phyloP scores from a whole-genome alignment of 2,113 vertebrate species.

The Trogon surrucura region DNA sequence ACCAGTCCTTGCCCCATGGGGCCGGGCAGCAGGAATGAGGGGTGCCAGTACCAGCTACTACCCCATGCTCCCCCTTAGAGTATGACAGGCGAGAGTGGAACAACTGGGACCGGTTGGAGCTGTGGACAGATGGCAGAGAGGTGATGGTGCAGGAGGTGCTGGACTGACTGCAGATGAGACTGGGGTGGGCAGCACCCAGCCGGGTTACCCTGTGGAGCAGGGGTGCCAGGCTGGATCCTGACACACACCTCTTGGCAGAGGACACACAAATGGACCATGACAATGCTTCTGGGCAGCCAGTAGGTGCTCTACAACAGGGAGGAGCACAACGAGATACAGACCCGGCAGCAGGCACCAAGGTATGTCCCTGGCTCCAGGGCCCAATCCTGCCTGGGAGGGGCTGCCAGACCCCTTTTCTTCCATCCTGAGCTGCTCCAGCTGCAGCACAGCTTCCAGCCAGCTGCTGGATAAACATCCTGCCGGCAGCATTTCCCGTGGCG shows the following conservation, averaged over 20 bases:
- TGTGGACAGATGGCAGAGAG: constrained; percentile 78
- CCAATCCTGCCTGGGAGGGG: not conserved
- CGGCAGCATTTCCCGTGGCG: constrained; percentile 38
- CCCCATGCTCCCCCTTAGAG: constrained; percentile 66
- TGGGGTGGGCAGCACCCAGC: rapidly evolving
- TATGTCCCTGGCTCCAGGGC: not conserved
- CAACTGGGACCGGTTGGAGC: constrained; percentile 80
- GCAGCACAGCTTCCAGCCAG: constrained; percentile 19
- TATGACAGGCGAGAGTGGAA: constrained; percentile 79
- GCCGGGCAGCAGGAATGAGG: not conserved
- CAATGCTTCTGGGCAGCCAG: not conserved
- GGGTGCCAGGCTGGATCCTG: not conserved
- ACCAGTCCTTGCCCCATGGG: not conserved
- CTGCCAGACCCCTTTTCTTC: not conserved
- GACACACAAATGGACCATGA: not conserved
- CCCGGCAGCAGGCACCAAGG: not conserved
- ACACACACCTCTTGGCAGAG: constrained; percentile 35
- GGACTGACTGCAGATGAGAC: constrained; percentile 81
- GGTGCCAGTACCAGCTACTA: not conserved
- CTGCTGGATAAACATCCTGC: constrained; percentile 75
- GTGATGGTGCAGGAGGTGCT: constrained; percentile 84
- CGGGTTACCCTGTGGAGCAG: not conserved
- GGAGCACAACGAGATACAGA: not conserved
- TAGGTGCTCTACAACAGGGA: constrained; percentile 30
- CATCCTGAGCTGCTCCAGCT: constrained; percentile 49